These are phyloP conservation scores for Epinotia nisella DNA, from an alignment of 2,888 invertebrate genomes.

Conservation along the genomic window DNA sequence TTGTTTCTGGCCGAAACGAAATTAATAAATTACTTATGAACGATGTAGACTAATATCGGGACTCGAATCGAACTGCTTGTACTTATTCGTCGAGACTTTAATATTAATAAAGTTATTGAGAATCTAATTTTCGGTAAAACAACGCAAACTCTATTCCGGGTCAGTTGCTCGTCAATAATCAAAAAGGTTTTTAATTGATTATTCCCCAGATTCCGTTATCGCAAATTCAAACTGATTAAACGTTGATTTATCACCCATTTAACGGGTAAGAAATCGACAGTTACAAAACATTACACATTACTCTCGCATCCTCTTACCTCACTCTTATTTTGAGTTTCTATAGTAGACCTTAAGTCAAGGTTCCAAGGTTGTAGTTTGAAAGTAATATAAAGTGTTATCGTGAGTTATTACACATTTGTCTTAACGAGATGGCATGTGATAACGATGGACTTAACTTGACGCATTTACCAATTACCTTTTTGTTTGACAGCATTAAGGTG, in stretches of 20 bases:
- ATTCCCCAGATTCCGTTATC: conserved; percentile 31
- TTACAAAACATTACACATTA: conserved; percentile 16
- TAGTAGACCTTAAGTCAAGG: not conserved
- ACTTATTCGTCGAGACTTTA: not conserved
- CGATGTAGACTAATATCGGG: not conserved
- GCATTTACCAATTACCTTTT: conserved; percentile 21
- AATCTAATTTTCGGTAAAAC: conserved; percentile 2
- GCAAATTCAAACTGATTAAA: conserved; percentile 37
- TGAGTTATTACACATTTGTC: not conserved
- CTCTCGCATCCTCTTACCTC: conserved; percentile 6
- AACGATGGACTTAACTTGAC: conserved; percentile 12
- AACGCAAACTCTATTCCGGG: not conserved
- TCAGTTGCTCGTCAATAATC: conserved; percentile 26
- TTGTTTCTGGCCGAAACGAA: too few species aligned
- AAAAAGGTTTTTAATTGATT: conserved; percentile 31
- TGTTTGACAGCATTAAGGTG: not conserved
- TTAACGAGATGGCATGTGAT: conserved; percentile 25
- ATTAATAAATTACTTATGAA: too few species aligned
- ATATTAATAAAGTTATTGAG: not conserved
- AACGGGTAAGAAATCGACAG: conserved; percentile 36
- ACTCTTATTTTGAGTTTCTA: not conserved
- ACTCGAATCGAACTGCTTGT: not conserved
- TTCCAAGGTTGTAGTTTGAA: not conserved
- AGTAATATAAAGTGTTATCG: not conserved
- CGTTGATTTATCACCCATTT: conserved; percentile 36